Evolutionary conservation across 1,140 invertebrate genomes (phyloP).

Genomic region (Pseudomyrmex pallidus): DNA sequence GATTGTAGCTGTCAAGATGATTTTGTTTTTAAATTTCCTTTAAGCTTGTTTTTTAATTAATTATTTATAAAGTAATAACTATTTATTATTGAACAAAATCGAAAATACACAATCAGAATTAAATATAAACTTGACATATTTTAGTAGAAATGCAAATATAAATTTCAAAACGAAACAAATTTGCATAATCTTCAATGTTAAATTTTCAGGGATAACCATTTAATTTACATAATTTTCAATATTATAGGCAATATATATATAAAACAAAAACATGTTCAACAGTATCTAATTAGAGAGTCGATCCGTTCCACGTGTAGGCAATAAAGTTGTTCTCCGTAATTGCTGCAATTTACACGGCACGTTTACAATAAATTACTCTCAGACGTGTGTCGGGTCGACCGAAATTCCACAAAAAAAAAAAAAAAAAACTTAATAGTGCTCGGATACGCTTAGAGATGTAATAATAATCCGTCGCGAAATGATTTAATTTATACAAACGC

Average conservation of each 20-base stretch:
- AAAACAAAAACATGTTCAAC: not conserved
- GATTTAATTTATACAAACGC: conserved; percentile 14
- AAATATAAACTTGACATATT: not conserved
- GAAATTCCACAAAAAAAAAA: conserved; percentile 16
- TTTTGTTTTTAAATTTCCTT: too few species aligned
- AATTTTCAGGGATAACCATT: not conserved
- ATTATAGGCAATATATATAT: not conserved
- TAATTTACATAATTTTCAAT: not conserved
- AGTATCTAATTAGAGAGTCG: conserved; percentile 9
- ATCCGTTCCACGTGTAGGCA: not conserved
- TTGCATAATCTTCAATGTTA: not conserved
- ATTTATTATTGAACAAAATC: too few species aligned
- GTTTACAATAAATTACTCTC: conserved; percentile 26
- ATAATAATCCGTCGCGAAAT: not conserved
- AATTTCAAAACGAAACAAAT: not conserved
- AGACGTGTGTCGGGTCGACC: not conserved
- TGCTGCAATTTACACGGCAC: conserved; percentile 1
- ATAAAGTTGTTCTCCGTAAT: conserved; percentile 25
- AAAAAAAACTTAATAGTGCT: not conserved
- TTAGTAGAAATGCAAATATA: not conserved
- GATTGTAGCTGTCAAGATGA: too few species aligned
- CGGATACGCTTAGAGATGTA: not conserved
- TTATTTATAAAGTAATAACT: too few species aligned
- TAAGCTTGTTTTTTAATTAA: too few species aligned
- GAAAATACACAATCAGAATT: too few species aligned